Conservation (phyloP, 2,113 vertebrate genomes). For the Puma concolor region DNA sequence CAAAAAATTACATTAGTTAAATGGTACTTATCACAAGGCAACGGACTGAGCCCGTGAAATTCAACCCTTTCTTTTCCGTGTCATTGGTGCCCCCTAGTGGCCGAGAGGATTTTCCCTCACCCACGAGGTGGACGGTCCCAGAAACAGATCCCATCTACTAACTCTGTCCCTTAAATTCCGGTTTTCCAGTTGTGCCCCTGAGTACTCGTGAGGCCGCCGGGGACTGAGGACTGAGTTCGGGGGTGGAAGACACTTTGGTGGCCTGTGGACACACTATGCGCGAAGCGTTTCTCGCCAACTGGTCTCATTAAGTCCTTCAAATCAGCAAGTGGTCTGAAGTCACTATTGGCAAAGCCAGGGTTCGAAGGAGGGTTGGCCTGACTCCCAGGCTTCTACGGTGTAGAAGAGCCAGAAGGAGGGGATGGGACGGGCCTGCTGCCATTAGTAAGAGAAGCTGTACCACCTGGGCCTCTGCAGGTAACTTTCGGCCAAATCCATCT, state of each 20-base stretch:
- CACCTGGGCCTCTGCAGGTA: too few species aligned
- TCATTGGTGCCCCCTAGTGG: constrained; percentile 71
- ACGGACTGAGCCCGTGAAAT: rapidly evolving
- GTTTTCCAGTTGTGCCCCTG: background rate
- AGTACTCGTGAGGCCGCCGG: background rate
- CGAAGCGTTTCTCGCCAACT: background rate
- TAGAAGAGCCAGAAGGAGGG: rapidly evolving
- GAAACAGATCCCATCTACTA: rapidly evolving
- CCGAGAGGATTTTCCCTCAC: rapidly evolving
- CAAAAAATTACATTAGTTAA: background rate
- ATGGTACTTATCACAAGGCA: too few species aligned
- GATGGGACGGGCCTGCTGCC: rapidly evolving
- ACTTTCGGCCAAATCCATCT: background rate
- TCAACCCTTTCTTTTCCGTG: constrained; percentile 25
- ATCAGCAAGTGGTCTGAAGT: background rate
- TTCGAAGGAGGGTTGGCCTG: background rate
- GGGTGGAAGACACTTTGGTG: background rate
- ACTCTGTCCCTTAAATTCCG: background rate
- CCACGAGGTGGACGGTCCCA: background rate
- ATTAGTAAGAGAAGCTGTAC: rapidly evolving
- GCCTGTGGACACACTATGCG: background rate
- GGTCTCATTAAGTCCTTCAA: background rate
- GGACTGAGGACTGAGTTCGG: background rate
- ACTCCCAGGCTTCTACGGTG: rapidly evolving
- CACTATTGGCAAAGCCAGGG: background rate